Conservation (phyloP, 2,888 invertebrate genomes). For the Caenorhabditis afra region DNA sequence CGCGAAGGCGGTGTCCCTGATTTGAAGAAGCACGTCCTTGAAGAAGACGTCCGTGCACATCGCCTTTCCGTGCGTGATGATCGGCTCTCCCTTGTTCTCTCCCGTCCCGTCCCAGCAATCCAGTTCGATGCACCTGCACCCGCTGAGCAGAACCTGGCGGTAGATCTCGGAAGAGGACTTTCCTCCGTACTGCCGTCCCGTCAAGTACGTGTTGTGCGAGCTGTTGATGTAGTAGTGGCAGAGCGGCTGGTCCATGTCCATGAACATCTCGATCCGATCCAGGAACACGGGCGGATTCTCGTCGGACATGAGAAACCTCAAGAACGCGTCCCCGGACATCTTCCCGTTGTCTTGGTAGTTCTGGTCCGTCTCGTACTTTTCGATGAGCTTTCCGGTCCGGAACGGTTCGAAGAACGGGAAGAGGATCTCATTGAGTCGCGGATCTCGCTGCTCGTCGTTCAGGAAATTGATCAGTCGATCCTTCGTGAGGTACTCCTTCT, state of each 20-base stretch:
- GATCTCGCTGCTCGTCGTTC: conserved; percentile 92
- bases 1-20: conserved; percentile 97
- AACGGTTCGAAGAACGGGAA: conserved; percentile 97
- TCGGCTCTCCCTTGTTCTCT: conserved; percentile 89
- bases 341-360: conserved; percentile 78
- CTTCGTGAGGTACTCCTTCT: conserved; percentile 79
- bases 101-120: conserved; percentile 82
- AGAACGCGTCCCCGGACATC: conserved; percentile 90
- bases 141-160: conserved; percentile 88
- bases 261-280: conserved; percentile 86
- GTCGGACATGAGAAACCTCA: conserved; percentile 98
- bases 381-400: conserved; percentile 92
- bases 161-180: conserved; percentile 98
- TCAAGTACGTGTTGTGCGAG: conserved; percentile 95
- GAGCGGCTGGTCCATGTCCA: conserved; percentile 97
- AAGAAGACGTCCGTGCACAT: conserved; percentile 99
- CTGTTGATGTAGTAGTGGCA: conserved; percentile 97
- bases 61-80: conserved; percentile 99
- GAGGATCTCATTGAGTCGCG: conserved; percentile 96
- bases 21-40: conserved; percentile 96
- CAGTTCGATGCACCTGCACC: conserved; percentile 87
- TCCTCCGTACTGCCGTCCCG: conserved; percentile 96
- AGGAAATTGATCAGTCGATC: conserved; percentile 77
- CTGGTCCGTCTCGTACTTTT: conserved; percentile 85
- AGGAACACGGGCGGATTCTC: conserved; percentile 99